These are phyloP conservation scores for Parnassius glacialis DNA, from an alignment of 2,888 invertebrate species.

Conservation along the genomic window DNA sequence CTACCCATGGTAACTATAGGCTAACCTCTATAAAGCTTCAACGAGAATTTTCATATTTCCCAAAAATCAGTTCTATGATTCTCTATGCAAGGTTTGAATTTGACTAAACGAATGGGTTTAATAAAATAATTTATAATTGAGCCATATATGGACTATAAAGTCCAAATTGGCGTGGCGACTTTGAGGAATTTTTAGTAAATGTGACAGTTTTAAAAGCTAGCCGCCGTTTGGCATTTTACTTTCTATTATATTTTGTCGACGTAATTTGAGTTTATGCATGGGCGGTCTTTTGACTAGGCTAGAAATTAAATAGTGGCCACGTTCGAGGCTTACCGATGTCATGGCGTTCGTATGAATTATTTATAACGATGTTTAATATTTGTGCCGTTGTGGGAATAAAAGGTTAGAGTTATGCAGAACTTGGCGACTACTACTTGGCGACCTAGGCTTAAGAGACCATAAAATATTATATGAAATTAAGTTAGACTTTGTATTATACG, in stretches of 20 bases:
- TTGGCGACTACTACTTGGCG: no score
- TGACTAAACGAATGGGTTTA: slow-evolving; percentile 16
- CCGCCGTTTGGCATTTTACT: not conserved
- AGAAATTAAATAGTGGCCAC: slow-evolving; percentile 45
- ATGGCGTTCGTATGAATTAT: slow-evolving; percentile 49
- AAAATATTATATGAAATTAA: no score
- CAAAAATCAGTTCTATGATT: slow-evolving; percentile 5
- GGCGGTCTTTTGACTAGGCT: slow-evolving; percentile 31
- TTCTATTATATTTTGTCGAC: slow-evolving; percentile 28
- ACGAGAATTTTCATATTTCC: not conserved
- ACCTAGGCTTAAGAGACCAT: no score
- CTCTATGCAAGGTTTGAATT: not conserved
- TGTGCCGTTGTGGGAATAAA: slow-evolving; percentile 5
- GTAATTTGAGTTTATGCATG: slow-evolving; percentile 32
- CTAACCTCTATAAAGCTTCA: no score
- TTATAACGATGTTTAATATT: slow-evolving; percentile 37
- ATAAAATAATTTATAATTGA: slow-evolving; percentile 36
- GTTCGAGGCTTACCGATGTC: slow-evolving; percentile 43
- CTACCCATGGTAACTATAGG: no score
- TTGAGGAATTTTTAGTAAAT: slow-evolving; percentile 27
- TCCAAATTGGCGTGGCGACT: slow-evolving; percentile 28
- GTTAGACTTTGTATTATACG: no score
- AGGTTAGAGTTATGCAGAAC: not conserved
- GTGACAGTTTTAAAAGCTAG: slow-evolving; percentile 6
- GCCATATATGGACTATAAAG: slow-evolving; percentile 29